Conservation (phyloP, 53 echinoderm and acorn worm genomes). For the Paracentrotus lividus region DNA sequence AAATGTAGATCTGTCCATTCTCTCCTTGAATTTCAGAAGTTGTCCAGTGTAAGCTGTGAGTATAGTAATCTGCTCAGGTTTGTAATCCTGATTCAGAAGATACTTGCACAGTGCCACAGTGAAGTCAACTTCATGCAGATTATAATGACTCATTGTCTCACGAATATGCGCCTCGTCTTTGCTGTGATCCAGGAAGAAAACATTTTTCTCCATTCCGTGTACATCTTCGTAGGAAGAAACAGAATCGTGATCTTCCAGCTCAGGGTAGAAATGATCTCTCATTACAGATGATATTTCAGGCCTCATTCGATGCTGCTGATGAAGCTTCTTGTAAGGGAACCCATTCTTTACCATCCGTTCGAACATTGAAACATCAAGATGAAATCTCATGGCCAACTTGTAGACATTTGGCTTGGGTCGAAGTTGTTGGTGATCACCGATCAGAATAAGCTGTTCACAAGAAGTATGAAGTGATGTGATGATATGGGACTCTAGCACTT, state of each 20-base stretch:
- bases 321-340: conserved; percentile 81
- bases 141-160: conserved; percentile 85
- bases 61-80: conserved; percentile 81
- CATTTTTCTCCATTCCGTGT: conserved; percentile 77
- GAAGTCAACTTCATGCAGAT: conserved; percentile 82
- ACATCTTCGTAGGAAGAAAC: conserved; percentile 75
- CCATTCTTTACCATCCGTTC: conserved; percentile 95
- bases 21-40: conserved; percentile 75
- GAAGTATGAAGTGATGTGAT: conserved; percentile 79
- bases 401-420: conserved; percentile 95
- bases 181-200: conserved; percentile 85
- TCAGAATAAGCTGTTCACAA: conserved; percentile 93
- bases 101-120: conserved; percentile 81
- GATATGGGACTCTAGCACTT: conserved; percentile 95
- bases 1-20: conserved; percentile 76
- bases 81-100: conserved; percentile 85
- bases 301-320: conserved; percentile 92
- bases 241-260: conserved; percentile 79
- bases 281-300: conserved; percentile 90
- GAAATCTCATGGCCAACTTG: conserved; percentile 82
- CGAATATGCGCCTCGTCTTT: conserved; percentile 71
- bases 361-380: conserved; percentile 91
- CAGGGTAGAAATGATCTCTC: conserved; percentile 81
- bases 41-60: conserved; percentile 94
- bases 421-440: conserved; percentile 97